phyloP scores from a whole-genome alignment of 2,888 invertebrate genomes.

The Habroteleia sp. region DNA sequence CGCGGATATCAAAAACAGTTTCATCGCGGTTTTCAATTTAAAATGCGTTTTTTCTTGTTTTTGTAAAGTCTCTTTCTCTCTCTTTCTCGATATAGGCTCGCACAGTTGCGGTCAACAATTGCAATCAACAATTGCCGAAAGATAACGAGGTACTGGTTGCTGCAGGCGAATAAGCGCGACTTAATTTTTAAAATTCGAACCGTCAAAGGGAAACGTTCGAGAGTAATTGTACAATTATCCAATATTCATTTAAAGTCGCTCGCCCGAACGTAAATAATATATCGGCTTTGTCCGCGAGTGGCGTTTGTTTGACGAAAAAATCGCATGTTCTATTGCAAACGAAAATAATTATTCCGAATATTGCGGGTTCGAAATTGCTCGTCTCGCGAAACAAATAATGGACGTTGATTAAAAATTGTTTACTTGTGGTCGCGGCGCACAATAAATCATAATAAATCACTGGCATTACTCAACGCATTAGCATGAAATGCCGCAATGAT shows the following conservation, averaged over 20 bases:
- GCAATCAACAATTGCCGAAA: too few relatives aligned
- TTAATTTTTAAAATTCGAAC: background rate
- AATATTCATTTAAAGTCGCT: slow-evolving; percentile 1
- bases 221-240: slow-evolving; percentile 8
- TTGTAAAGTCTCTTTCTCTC: too few relatives aligned
- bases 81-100: too few relatives aligned
- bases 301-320: background rate
- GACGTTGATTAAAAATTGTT: slow-evolving; percentile 30
- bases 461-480: slow-evolving; percentile 53
- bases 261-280: slow-evolving; percentile 12
- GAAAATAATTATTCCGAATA: slow-evolving; percentile 9
- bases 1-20: too few relatives aligned
- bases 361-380: background rate
- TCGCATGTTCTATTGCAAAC: background rate
- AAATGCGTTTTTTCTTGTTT: too few relatives aligned
- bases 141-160: background rate
- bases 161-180: background rate
- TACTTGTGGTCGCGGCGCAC: slow-evolving; percentile 7
- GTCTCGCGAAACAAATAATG: slow-evolving; percentile 19
- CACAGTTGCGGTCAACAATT: too few relatives aligned
- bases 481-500: slow-evolving; percentile 51
- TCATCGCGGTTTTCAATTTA: too few relatives aligned
- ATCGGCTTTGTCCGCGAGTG: slow-evolving; percentile 4
- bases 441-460: slow-evolving; percentile 58
- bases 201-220: background rate